Conservation (phyloP, 2,113 vertebrate species). For the Muscicapa adusta region DNA sequence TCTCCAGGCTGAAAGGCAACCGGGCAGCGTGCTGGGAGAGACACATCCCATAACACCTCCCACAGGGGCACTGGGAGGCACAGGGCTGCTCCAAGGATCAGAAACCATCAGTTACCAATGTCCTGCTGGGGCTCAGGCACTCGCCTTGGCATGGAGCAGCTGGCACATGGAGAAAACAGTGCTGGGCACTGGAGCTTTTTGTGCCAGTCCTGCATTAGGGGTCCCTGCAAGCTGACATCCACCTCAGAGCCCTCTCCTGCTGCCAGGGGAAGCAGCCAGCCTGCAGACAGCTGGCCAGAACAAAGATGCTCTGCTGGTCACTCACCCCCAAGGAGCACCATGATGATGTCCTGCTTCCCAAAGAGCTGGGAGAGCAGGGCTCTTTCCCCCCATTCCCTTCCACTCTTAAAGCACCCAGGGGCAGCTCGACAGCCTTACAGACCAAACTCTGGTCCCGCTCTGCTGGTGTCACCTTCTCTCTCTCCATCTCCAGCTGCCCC, state of each 20-base stretch:
- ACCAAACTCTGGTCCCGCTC: accelerated
- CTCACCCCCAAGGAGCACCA: accelerated
- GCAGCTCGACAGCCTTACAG: background rate
- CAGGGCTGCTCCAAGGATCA: background rate
- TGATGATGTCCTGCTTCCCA: background rate
- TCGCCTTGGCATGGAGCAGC: background rate
- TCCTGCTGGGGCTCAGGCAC: background rate
- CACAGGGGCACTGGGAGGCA: background rate
- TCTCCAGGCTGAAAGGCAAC: too few relatives aligned
- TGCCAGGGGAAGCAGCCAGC: background rate
- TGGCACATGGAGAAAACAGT: background rate
- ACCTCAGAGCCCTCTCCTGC: background rate
- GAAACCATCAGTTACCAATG: background rate
- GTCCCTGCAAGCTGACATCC: background rate
- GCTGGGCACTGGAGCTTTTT: background rate
- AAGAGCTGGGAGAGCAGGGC: background rate
- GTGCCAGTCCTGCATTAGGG: background rate
- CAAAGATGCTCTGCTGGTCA: background rate
- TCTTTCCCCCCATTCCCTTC: background rate
- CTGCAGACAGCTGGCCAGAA: background rate
- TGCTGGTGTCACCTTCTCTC: background rate
- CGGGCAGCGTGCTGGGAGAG: accelerated
- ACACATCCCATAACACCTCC: accelerated
- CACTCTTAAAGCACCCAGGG: background rate
- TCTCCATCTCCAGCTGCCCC: background rate